A percentile compares a stretch with the other conserved stretches of the same genome.
phyloP scores from a whole-genome alignment of 1,140 invertebrate species.

The Panulirus ornatus region DNA sequence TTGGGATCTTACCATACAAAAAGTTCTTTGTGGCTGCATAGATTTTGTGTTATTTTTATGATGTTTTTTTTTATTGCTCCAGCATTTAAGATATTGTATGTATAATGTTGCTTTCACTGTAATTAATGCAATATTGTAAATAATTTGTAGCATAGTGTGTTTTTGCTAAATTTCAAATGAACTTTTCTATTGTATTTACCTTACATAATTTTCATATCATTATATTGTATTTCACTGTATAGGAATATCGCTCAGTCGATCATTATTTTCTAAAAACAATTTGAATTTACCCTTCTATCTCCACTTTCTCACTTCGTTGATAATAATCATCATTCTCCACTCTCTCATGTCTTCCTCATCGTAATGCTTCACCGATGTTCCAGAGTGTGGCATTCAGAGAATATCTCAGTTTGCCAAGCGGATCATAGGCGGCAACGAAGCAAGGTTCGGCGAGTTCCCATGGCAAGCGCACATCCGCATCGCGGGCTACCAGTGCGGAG shows the following conservation, averaged over 20 bases:
- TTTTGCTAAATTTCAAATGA: too few relatives aligned
- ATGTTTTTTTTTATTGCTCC: neutral
- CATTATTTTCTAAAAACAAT: too few relatives aligned
- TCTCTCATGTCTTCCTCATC: neutral
- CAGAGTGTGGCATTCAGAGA: conserved; percentile 83
- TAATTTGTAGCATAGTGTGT: too few relatives aligned
- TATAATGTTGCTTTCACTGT: too few relatives aligned
- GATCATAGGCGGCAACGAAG: conserved; percentile 83
- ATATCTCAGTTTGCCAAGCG: conserved; percentile 82
- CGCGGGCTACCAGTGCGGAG: conserved; percentile 88
- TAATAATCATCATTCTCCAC: neutral
- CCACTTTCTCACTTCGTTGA: neutral
- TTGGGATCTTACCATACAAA: too few relatives aligned
- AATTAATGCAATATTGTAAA: neutral
- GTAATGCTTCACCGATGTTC: too few relatives aligned
- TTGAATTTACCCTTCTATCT: neutral
- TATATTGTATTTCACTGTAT: too few relatives aligned
- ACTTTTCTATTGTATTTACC: too few relatives aligned
- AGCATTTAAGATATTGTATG: neutral
- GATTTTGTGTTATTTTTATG: too few relatives aligned
- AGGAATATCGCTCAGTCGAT: too few relatives aligned
- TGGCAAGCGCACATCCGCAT: conserved; percentile 93
- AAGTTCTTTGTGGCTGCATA: neutral
- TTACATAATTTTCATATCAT: too few relatives aligned
- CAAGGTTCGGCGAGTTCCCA: conserved; percentile 85